Conservation (phyloP, 2,113 vertebrate genomes). For the human region DNA sequence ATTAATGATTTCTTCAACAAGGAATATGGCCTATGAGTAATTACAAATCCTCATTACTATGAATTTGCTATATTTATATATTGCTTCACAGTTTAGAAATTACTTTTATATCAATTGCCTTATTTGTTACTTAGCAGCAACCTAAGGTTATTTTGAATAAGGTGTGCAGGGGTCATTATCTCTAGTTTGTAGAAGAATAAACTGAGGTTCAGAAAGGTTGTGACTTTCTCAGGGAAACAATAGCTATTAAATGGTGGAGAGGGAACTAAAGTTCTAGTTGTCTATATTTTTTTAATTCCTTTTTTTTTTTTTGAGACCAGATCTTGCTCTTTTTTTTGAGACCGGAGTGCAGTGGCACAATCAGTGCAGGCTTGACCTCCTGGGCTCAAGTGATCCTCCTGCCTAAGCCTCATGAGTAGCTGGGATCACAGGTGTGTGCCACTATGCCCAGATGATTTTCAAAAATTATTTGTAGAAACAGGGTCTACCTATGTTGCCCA, state of each 20-base stretch:
- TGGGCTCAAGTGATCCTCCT: too few relatives aligned
- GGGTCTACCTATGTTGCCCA: too few relatives aligned
- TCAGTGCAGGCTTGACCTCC: too few relatives aligned
- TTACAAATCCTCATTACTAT: neutral
- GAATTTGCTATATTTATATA: neutral
- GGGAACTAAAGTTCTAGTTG: neutral
- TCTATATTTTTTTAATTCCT: too few relatives aligned
- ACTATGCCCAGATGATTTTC: too few relatives aligned
- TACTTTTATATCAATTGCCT: constrained; percentile 27
- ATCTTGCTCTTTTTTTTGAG: too few relatives aligned
- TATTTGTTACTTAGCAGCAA: neutral
- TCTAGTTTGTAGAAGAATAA: neutral
- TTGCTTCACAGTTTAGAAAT: neutral
- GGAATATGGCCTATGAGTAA: neutral
- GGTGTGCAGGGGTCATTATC: neutral
- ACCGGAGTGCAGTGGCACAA: too few relatives aligned
- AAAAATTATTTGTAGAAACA: too few relatives aligned
- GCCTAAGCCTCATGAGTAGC: too few relatives aligned
- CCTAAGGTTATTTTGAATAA: neutral
- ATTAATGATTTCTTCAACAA: neutral
- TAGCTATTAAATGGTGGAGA: neutral
- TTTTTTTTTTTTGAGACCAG: too few relatives aligned
- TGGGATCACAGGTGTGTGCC: too few relatives aligned
- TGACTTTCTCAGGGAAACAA: neutral
- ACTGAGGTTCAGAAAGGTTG: neutral